Base-by-base conservation (phyloP, 2,888 invertebrate genomes). In the Alsophila aescularia region DNA sequence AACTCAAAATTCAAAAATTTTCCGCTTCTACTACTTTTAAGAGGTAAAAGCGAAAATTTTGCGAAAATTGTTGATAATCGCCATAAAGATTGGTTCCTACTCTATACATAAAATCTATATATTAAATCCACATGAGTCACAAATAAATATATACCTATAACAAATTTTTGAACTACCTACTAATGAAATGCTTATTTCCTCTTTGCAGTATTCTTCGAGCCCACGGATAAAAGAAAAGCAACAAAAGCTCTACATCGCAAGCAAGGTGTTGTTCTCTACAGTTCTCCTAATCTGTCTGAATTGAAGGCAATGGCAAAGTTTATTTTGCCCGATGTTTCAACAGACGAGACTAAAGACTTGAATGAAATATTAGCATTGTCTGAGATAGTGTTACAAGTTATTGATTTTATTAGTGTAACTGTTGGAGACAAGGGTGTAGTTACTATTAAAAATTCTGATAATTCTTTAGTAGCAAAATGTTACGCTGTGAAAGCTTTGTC, bases 181-280 rank as follows among this genome's bases (percentile, higher is more conserved):
- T 24, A n/a, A n/a, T 6, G 2, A 5, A 24, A n/a, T n/a, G n/a
- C 24, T 18, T 24, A 24, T 62, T 66, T 31, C 21, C 77, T 80
- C 24, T 72, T 95, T 94, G 62, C 93, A 95, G 97, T 97, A 6
- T 97, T 97, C 92, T 98, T 95, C 79, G 98, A 98, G 79, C 97
- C 98, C 0, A 98, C 98, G 0, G 98, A 98, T 73, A 87, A 94
- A 70, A 92, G 94, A 64, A 96, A 96, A 75, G 96, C 96, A 0
- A 81, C 85, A 0, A 97, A 96, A 81, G 94, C 96, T 16, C 95
- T 97, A 60, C 72, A 79, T 31, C 88, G 81, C 9, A 72, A 81
- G 9, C 70, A 82, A 39, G 92, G 90, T 84, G 72, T 95, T 18
- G 83, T n/a, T n/a, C n/a, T 90, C 14, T 94, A 95, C 66, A 93